A percentile compares a stretch with the other conserved stretches of the same genome.
These are phyloP conservation scores for Noturus placidus DNA, from an alignment of 2,113 vertebrate genomes.

Conservation along the genomic window DNA sequence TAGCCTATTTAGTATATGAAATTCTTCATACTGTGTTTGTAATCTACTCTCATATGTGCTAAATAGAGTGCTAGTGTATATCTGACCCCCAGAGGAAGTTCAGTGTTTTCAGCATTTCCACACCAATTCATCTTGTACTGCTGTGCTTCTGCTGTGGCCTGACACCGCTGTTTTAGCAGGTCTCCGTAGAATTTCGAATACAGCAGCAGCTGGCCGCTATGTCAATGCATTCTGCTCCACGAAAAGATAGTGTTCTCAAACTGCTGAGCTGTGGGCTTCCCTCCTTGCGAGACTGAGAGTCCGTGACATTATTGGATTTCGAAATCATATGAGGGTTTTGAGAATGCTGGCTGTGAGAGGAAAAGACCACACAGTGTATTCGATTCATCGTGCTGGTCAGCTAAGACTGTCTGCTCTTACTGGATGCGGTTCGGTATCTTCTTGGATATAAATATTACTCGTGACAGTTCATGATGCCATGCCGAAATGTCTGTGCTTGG, in stretches of 20 bases:
- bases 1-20: not conserved
- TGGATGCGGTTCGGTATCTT: not conserved
- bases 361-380: not conserved
- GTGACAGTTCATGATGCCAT: not conserved
- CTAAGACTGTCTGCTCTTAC: not conserved
- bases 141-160: not conserved
- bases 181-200: conserved; percentile 28
- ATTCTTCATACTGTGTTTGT: not conserved
- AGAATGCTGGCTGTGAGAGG: not conserved
- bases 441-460: not conserved
- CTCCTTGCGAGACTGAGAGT: not conserved
- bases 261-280: conserved; percentile 20
- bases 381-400: not conserved
- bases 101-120: not conserved
- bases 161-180: conserved; percentile 12
- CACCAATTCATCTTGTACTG: conserved; percentile 4
- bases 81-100: not conserved
- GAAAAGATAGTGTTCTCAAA: conserved; percentile 25
- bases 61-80: not conserved
- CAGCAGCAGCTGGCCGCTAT: conserved; percentile 33
- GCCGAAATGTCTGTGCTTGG: not conserved
- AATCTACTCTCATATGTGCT: not conserved
- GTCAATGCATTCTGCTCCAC: conserved; percentile 12
- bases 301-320: conserved; percentile 3
- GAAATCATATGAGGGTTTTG: not conserved